Conservation (phyloP, 2,888 invertebrate species). For the Netelia virgata region DNA sequence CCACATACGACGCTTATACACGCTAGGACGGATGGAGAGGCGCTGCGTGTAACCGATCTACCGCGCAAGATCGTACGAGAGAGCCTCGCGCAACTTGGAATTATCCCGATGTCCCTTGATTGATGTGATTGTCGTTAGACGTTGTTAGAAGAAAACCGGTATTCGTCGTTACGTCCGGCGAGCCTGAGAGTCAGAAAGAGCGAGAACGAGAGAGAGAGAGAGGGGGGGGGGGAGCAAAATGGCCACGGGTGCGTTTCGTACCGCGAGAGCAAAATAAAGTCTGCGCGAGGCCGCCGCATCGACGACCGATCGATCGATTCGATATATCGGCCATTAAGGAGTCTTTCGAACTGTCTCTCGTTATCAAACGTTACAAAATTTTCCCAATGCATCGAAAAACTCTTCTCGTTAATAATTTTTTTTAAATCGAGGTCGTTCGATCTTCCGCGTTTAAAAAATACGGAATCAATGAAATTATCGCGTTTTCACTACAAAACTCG, state of each 20-base stretch:
- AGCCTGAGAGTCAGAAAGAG: constrained; percentile 61
- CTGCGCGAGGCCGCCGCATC: background rate
- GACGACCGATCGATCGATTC: constrained; percentile 5
- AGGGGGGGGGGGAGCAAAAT: constrained; percentile 29
- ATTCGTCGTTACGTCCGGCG: constrained; percentile 76
- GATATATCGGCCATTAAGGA: background rate
- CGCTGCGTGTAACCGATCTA: constrained; percentile 61
- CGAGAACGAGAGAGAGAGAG: constrained; percentile 24
- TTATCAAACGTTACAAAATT: constrained; percentile 20
- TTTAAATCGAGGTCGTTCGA: background rate
- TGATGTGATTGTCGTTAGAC: constrained; percentile 84
- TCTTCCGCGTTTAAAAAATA: background rate
- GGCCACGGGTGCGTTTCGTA: constrained; percentile 27
- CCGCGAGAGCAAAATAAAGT: constrained; percentile 9
- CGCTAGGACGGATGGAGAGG: background rate
- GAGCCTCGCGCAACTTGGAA: constrained; percentile 76
- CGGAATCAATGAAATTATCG: too few species aligned
- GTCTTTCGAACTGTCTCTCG: constrained; percentile 27
- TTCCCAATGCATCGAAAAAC: background rate
- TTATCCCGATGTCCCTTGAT: constrained; percentile 83
- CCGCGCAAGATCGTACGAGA: constrained; percentile 54
- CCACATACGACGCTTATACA: background rate
- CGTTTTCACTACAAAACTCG: background rate
- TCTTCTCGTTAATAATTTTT: too few species aligned
- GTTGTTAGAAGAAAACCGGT: constrained; percentile 82